Percentiles rank a stretch among this genome's conserved stretches.
phyloP scores from a whole-genome alignment of 2,797 vertebrate species.

The Ctenochaetus hawaiiensis region DNA sequence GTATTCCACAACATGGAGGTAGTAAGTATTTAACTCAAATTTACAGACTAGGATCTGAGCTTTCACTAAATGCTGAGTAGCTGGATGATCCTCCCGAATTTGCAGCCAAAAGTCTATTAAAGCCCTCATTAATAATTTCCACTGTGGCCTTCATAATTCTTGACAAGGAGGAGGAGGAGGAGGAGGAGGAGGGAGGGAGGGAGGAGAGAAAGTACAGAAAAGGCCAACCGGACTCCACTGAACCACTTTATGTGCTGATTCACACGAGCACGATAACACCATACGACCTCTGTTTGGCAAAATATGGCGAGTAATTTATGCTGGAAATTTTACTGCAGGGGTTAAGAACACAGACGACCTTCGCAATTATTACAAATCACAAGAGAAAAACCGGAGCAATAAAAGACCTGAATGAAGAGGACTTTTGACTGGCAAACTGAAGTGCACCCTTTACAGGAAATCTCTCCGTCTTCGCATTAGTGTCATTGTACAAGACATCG shows the following conservation, averaged over 20 bases:
- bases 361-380: slow-evolving; percentile 43
- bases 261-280: slow-evolving; percentile 11
- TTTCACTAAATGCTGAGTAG: slow-evolving; percentile 54
- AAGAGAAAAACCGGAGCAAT: slow-evolving; percentile 21
- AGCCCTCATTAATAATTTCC: slow-evolving; percentile 65
- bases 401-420: slow-evolving; percentile 26
- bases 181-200: background rate
- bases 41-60: slow-evolving; percentile 38
- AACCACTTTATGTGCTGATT: slow-evolving; percentile 31
- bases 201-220: background rate
- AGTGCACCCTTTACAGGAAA: slow-evolving; percentile 37
- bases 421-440: slow-evolving; percentile 50
- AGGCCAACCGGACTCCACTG: slow-evolving; percentile 21
- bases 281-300: slow-evolving; percentile 29
- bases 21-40: slow-evolving; percentile 38
- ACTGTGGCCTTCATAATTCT: slow-evolving; percentile 47
- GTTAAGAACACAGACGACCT: slow-evolving; percentile 27
- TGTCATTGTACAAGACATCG: slow-evolving; percentile 31
- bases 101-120: slow-evolving; percentile 61
- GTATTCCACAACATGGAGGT: slow-evolving; percentile 16
- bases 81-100: slow-evolving; percentile 49
- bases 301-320: slow-evolving; percentile 21
- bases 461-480: slow-evolving; percentile 30
- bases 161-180: slow-evolving; percentile 24
- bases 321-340: slow-evolving; percentile 2